Conservation (phyloP, 2,888 invertebrate species). For the Eupithecia exiguata region DNA sequence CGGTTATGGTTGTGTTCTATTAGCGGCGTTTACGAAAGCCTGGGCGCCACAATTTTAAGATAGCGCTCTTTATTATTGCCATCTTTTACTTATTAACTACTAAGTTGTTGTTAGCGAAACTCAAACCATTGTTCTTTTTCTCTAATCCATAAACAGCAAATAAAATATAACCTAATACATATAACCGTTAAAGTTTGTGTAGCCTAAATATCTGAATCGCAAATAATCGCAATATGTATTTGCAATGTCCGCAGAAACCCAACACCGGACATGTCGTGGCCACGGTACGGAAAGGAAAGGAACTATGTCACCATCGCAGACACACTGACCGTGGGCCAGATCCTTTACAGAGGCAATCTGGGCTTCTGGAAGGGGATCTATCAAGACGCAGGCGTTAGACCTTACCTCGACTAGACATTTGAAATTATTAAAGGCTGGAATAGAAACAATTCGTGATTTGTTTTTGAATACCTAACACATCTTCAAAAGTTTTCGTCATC, state of each 20-base stretch:
- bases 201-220: not conserved
- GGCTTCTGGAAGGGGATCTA: not conserved
- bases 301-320: not conserved
- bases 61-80: not conserved
- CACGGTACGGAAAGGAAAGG: not conserved
- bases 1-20: not conserved
- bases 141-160: not conserved
- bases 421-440: not conserved
- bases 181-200: not conserved
- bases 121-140: not conserved
- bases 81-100: not conserved
- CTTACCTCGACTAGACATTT: not conserved
- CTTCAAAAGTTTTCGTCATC: not conserved
- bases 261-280: not conserved
- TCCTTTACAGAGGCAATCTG: not conserved
- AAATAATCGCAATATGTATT: not conserved
- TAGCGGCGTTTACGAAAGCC: not conserved
- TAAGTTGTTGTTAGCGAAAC: no score
- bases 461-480: not conserved
- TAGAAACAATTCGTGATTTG: not conserved
- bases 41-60: not conserved
- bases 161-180: not conserved
- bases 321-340: not conserved
- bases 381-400: not conserved
- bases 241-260: not conserved